Evolutionary conservation across 2,113 vertebrate species (phyloP).

Genomic region (Phyllopteryx taeniolatus): DNA sequence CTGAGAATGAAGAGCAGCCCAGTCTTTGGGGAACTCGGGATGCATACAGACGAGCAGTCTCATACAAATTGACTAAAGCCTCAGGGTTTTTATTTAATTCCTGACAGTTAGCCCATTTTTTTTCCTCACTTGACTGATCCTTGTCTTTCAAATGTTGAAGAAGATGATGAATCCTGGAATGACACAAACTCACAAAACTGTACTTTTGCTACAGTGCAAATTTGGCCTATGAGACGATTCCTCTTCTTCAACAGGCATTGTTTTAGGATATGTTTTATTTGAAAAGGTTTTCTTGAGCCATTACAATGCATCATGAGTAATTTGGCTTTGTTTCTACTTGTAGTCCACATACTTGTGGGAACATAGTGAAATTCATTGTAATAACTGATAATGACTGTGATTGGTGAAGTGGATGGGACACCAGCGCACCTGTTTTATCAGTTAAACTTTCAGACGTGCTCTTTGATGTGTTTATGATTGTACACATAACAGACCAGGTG

Average conservation of each 20-base stretch:
- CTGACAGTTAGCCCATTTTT: slow-evolving; percentile 62
- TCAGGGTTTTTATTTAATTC: slow-evolving; percentile 62
- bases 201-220: background rate
- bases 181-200: slow-evolving; percentile 5
- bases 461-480: slow-evolving; percentile 14
- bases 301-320: no score
- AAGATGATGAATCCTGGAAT: slow-evolving; percentile 29
- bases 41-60: slow-evolving; percentile 78
- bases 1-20: slow-evolving; percentile 69
- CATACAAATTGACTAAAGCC: slow-evolving; percentile 74
- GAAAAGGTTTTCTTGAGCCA: background rate
- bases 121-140: slow-evolving; percentile 43
- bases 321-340: background rate
- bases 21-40: slow-evolving; percentile 58
- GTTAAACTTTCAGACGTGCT: slow-evolving; percentile 17
- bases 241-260: background rate
- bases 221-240: background rate
- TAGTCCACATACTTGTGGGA: slow-evolving; percentile 3
- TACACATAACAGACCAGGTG: slow-evolving; percentile 32
- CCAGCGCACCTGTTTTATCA: slow-evolving; percentile 39
- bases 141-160: slow-evolving; percentile 44
- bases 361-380: slow-evolving; percentile 22
- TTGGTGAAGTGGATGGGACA: slow-evolving; percentile 23
- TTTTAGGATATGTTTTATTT: background rate
- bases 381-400: slow-evolving; percentile 41